These are phyloP conservation scores for Archaeoteleia sp. DNA, from an alignment of 2,888 invertebrate genomes.

Conservation along the genomic window DNA sequence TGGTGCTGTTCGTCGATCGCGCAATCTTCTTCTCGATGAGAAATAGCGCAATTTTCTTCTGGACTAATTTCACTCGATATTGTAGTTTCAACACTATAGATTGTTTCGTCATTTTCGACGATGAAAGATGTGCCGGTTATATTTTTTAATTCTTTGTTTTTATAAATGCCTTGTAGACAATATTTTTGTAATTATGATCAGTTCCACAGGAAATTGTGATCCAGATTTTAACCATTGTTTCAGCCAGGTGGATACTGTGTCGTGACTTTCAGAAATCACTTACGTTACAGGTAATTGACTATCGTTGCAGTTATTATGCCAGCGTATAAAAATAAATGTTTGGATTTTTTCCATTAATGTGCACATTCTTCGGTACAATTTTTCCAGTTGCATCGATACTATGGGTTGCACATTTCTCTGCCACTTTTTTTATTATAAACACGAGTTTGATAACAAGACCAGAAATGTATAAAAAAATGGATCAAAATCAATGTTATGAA, in stretches of 20 bases:
- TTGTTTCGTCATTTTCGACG: too few relatives aligned
- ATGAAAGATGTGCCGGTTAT: too few relatives aligned
- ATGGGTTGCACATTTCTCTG: not conserved
- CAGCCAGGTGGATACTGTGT: constrained; percentile 17
- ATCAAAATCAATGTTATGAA: constrained; percentile 11
- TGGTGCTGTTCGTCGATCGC: too few relatives aligned
- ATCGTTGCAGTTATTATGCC: constrained; percentile 9
- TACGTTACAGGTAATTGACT: not conserved
- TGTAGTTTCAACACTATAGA: too few relatives aligned
- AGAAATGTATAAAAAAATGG: constrained; percentile 15
- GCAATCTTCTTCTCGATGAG: too few relatives aligned
- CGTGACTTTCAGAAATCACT: constrained; percentile 17
- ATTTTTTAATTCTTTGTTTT: too few relatives aligned
- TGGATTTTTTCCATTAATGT: constrained; percentile 5
- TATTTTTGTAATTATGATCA: constrained; percentile 8
- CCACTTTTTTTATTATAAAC: constrained; percentile 6
- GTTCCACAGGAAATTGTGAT: constrained; percentile 21
- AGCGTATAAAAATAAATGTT: constrained; percentile 26
- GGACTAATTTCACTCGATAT: too few relatives aligned
- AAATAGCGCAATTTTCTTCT: too few relatives aligned
- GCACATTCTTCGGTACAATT: not conserved
- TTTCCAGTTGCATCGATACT: constrained; percentile 24
- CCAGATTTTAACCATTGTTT: constrained; percentile 11
- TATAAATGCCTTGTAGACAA: too few relatives aligned
- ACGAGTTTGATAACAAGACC: constrained; percentile 16